Conservation (phyloP, 2,797 vertebrate genomes). For the Semaprochilodus insignis region DNA sequence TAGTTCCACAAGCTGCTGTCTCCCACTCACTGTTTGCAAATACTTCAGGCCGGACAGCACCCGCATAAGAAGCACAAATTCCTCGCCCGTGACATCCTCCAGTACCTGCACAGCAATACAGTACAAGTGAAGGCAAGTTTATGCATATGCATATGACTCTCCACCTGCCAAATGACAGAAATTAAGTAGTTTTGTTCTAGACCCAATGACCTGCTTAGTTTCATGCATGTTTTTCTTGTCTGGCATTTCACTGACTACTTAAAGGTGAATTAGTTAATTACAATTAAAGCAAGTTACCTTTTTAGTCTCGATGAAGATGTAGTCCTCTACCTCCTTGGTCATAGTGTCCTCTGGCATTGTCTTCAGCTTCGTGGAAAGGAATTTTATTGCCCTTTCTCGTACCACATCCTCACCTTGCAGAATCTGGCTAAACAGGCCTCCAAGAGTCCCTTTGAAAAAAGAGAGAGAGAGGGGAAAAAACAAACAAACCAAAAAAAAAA, state of each 20-base stretch:
- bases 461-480: too few species aligned
- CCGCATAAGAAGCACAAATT: conserved; percentile 98
- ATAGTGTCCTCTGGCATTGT: conserved; percentile 90
- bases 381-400: conserved; percentile 95
- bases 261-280: not conserved
- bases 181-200: too few species aligned
- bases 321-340: conserved; percentile 97
- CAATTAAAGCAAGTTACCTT: conserved; percentile 78
- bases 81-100: conserved; percentile 97
- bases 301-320: conserved; percentile 91
- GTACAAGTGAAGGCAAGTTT: not conserved
- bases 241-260: too few species aligned
- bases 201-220: too few species aligned
- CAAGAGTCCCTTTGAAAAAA: conserved; percentile 91
- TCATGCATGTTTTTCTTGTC: too few species aligned
- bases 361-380: conserved; percentile 92
- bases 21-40: conserved; percentile 94
- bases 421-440: conserved; percentile 96
- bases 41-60: conserved; percentile 88
- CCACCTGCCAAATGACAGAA: too few species aligned
- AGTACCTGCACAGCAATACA: conserved; percentile 81
- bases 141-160: too few species aligned
- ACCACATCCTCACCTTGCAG: conserved; percentile 98
- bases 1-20: conserved; percentile 95
- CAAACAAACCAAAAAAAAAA: too few species aligned